phyloP scores from a whole-genome alignment of 2,888 invertebrate species.

The Xanthorhoe designata region DNA sequence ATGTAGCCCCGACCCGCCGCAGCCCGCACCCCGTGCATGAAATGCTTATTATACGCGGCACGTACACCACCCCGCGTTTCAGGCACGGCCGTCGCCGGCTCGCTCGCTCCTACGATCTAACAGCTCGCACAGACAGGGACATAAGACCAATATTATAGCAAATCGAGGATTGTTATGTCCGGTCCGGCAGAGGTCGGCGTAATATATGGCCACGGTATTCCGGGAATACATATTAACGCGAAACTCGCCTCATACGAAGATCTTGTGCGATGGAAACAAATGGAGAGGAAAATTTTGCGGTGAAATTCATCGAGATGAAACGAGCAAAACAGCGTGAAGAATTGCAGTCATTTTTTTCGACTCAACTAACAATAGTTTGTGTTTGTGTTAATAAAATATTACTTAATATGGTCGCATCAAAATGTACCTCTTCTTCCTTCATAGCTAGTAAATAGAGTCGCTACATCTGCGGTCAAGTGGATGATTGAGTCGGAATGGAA shows the following conservation, averaged over 20 bases:
- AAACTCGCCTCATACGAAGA: slow-evolving; percentile 85
- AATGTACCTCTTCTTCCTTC: slow-evolving; percentile 34
- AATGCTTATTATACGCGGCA: slow-evolving; percentile 87
- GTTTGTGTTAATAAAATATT: background rate
- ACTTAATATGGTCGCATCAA: background rate
- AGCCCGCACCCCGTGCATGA: slow-evolving; percentile 85
- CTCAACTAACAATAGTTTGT: slow-evolving; percentile 37
- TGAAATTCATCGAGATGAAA: slow-evolving; percentile 68
- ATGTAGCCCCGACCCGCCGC: slow-evolving; percentile 73
- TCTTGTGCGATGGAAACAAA: slow-evolving; percentile 85
- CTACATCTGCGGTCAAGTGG: slow-evolving; percentile 59
- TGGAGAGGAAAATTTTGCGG: slow-evolving; percentile 83
- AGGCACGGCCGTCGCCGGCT: slow-evolving; percentile 57
- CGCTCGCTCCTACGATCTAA: slow-evolving; percentile 67
- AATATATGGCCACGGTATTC: slow-evolving; percentile 86
- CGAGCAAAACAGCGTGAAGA: slow-evolving; percentile 71
- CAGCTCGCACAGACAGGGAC: slow-evolving; percentile 72
- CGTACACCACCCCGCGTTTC: slow-evolving; percentile 80
- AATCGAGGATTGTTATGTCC: slow-evolving; percentile 87
- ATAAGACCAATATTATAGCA: slow-evolving; percentile 84
- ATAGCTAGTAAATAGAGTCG: slow-evolving; percentile 43
- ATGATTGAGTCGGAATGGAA: slow-evolving; percentile 60
- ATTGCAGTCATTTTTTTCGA: slow-evolving; percentile 67
- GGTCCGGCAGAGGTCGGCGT: slow-evolving; percentile 85
- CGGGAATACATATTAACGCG: slow-evolving; percentile 86